phyloP scores from a whole-genome alignment of 2,797 vertebrate species.

The Hephaestus fuliginosus region DNA sequence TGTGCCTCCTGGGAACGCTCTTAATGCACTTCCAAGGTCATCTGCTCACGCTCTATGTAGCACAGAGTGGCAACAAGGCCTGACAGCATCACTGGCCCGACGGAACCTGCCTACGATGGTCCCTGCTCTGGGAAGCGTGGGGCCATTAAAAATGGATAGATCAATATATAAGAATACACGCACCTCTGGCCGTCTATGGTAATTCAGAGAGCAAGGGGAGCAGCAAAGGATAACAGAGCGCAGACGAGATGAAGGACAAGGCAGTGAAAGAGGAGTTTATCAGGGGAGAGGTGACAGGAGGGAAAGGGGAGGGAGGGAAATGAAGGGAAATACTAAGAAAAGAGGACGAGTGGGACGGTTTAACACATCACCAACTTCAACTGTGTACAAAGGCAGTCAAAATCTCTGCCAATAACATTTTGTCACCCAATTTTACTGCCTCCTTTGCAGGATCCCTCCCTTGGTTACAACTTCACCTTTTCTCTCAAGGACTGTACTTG shows the following conservation, averaged over 20 bases:
- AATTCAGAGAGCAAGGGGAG: conserved; percentile 54
- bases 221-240: conserved; percentile 47
- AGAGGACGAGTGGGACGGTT: conserved; percentile 1
- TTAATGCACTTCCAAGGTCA: conserved; percentile 80
- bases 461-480: not conserved
- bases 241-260: conserved; percentile 39
- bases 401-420: not conserved
- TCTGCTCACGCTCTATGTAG: conserved; percentile 61
- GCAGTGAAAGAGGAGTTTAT: conserved; percentile 35
- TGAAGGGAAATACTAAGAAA: not conserved
- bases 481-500: too few species aligned
- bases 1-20: conserved; percentile 49
- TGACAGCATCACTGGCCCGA: conserved; percentile 71
- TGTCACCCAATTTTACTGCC: not conserved
- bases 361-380: not conserved
- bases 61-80: conserved; percentile 63
- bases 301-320: conserved; percentile 5
- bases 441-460: not conserved
- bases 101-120: conserved; percentile 67
- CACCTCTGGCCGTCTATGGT: conserved; percentile 67
- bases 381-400: not conserved
- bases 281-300: not conserved
- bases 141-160: conserved; percentile 80
- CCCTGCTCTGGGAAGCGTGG: conserved; percentile 56
- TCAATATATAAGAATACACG: conserved; percentile 74